phyloP scores from a whole-genome alignment of 2,888 invertebrate species.

The Eledone cirrhosa region DNA sequence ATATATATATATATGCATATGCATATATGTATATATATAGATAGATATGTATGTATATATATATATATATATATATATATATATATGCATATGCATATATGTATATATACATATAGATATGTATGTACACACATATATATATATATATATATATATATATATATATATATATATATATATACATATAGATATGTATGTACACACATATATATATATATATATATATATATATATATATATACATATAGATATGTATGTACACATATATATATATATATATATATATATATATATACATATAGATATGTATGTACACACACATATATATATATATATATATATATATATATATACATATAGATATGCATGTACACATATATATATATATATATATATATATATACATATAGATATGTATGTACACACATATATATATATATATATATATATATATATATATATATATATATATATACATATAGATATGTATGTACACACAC shows the following conservation, averaged over 20 bases:
- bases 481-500: not conserved
- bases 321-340: not conserved
- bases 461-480: not conserved
- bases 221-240: not conserved
- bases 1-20: not conserved
- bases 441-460: conserved; percentile 12
- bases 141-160: not conserved
- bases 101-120: not conserved
- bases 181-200: not conserved
- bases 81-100: not conserved
- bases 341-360: not conserved
- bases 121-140: not conserved
- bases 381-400: not conserved
- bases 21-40: not conserved
- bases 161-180: conserved; percentile 5
- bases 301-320: not conserved
- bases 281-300: not conserved
- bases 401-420: not conserved
- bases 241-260: not conserved
- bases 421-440: not conserved
- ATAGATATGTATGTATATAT: not conserved
- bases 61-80: not conserved
- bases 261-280: not conserved
- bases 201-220: not conserved
- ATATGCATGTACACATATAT: not conserved